Evolutionary conservation across 2,113 vertebrate genomes (phyloP), one percentile per base, ranked within the genome.

Genomic region (Ageneiosus marmoratus): DNA sequence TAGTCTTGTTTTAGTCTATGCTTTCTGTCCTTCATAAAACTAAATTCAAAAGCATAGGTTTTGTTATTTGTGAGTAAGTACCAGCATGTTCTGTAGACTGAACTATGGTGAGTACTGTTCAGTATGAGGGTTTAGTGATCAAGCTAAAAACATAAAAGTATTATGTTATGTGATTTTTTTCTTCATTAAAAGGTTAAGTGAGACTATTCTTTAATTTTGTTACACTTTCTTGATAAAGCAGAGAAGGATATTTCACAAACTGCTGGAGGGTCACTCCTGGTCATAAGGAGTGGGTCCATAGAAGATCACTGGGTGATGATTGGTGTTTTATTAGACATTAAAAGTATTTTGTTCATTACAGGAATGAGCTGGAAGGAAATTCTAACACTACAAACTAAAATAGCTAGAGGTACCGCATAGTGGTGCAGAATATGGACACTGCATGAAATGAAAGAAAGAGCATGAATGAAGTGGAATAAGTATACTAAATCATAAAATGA

Each of bases 1-100:
- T 70, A 69, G 16, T 73, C 41, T 76, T 37, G 79, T 86, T 80
- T 84, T 46, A 65, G 15, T 83, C 62, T 88, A 58, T 63, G 67
- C 18, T n/a, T 56, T 81, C 56, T 82, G 37, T 80, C 55, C 10
- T 34, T 72, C 67, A 80, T 80, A 55, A 53, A 29, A 24, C 32
- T 16, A 69, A 67, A 69, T 4, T n/a, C 18, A 41, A 70, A 16
- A 70, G 55, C 63, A 53, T 6, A 37, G 27, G 63, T 13, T 55
- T n/a, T 53, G 79, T 55, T 32, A 55, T 70, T 3, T 70, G 29
- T 32, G 34, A 69, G 62, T 55, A 29, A 70, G 27, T 80, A 51
- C 27, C 13, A n/a, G 32, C 62, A 53, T 37, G 32, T 69, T 80
- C 63, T 16, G 44, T 65, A 50, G 44, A 65, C 46, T 65, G 29